A percentile compares a stretch with the other conserved stretches of the same genome.
Conservation (phyloP, 1,140 invertebrate genomes). For the Drosophila azteca region DNA sequence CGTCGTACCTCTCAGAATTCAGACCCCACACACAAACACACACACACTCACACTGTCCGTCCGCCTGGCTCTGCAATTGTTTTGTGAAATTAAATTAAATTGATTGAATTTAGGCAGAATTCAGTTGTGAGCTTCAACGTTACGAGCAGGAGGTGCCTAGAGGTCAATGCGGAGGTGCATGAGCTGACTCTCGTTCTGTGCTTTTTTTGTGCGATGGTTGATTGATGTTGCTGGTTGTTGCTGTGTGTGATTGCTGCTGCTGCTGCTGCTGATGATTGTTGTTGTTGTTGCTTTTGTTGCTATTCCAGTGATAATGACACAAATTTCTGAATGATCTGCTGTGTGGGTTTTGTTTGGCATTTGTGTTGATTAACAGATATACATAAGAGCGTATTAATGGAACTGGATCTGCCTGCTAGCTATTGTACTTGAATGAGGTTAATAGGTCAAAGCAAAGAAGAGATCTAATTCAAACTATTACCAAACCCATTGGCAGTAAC, state of each 20-base stretch:
- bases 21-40: slow-evolving; percentile 5
- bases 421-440: slow-evolving; percentile 31
- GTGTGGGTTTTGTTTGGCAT: slow-evolving; percentile 18
- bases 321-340: slow-evolving; percentile 53
- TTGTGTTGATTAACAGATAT: slow-evolving; percentile 51
- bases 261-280: too few relatives aligned
- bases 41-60: slow-evolving; percentile 15
- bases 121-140: slow-evolving; percentile 42
- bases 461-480: too few relatives aligned
- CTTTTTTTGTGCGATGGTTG: too few relatives aligned
- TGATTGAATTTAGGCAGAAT: slow-evolving; percentile 74
- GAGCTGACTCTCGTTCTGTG: slow-evolving; percentile 1
- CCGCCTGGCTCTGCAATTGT: slow-evolving; percentile 55
- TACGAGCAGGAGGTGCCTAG: slow-evolving; percentile 20
- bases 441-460: slow-evolving; percentile 25
- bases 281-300: slow-evolving; percentile 21
- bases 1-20: slow-evolving; percentile 1
- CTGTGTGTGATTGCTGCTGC: not conserved
- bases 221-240: too few relatives aligned
- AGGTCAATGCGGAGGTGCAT: slow-evolving; percentile 61
- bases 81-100: slow-evolving; percentile 81
- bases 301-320: slow-evolving; percentile 67
- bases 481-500: too few relatives aligned
- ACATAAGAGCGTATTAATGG: slow-evolving; percentile 48
- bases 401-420: slow-evolving; percentile 1